These are phyloP conservation scores for Gastrophryne carolinensis DNA, from an alignment of 2,797 vertebrate species.

Conservation along the genomic window DNA sequence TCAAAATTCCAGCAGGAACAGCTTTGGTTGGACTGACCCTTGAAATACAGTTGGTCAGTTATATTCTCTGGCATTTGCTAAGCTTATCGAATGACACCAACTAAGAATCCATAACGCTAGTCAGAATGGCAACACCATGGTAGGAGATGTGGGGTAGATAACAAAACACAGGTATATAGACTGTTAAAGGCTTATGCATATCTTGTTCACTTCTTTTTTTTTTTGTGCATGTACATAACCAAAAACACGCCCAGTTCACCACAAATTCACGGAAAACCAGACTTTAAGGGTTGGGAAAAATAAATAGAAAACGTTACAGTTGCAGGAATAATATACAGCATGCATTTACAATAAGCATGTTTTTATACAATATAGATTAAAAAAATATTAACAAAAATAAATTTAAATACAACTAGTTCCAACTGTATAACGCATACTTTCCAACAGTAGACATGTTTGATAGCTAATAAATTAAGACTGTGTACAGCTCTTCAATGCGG, in stretches of 20 bases:
- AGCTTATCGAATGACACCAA: conserved; percentile 45
- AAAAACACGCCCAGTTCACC: conserved; percentile 79
- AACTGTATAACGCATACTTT: conserved; percentile 61
- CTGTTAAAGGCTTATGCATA: conserved; percentile 69
- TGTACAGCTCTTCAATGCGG: conserved; percentile 60
- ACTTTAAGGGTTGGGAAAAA: conserved; percentile 54
- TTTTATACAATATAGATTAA: conserved; percentile 54
- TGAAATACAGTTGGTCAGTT: no score
- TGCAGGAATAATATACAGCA: conserved; percentile 54
- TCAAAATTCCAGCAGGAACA: no score
- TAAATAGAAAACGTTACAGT: conserved; percentile 41
- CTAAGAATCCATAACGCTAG: background rate
- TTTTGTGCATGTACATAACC: conserved; percentile 42
- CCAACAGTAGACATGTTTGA: conserved; percentile 68
- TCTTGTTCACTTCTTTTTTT: conserved; percentile 57
- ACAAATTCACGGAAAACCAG: conserved; percentile 64
- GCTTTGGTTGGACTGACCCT: no score
- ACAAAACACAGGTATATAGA: conserved; percentile 58
- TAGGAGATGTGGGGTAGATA: conserved; percentile 8
- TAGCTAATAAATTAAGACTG: conserved; percentile 64
- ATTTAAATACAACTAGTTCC: conserved; percentile 67
- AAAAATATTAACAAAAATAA: conserved; percentile 66
- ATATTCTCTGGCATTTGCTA: conserved; percentile 43
- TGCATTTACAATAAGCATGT: conserved; percentile 63
- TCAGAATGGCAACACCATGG: background rate